A percentile compares a stretch with the other conserved stretches of the same genome.
Evolutionary conservation across 2,888 invertebrate genomes (phyloP).

Genomic region (Thalpophila matura): DNA sequence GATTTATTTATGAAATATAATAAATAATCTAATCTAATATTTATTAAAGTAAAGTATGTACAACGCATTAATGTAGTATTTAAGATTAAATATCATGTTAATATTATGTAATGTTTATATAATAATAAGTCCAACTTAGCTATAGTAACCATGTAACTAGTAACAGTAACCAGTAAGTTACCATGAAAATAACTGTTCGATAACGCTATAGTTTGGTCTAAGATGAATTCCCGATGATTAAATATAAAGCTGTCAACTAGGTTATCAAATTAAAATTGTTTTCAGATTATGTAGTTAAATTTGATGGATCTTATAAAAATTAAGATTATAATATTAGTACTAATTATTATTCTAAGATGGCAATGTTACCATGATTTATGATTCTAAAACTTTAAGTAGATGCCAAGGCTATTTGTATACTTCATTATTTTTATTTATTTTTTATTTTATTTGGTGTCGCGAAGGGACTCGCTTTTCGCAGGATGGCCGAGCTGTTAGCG

Average conservation of each 20-base stretch:
- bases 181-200: background rate
- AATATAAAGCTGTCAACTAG: slow-evolving; percentile 3
- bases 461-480: too few species aligned
- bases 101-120: background rate
- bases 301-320: background rate
- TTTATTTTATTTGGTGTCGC: background rate
- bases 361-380: background rate
- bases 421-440: background rate
- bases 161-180: too few species aligned
- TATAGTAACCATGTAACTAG: background rate
- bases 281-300: background rate
- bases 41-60: background rate
- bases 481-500: too few species aligned
- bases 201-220: too few species aligned
- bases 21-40: background rate
- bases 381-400: slow-evolving; percentile 2
- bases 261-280: background rate
- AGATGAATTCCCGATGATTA: background rate
- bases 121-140: background rate
- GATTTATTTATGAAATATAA: background rate
- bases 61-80: background rate
- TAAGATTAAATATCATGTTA: background rate
- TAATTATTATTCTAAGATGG: background rate
- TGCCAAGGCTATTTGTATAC: background rate
- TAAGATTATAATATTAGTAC: background rate